Conservation (phyloP, 2,113 vertebrate genomes). For the Prochilodus magdalenae region DNA sequence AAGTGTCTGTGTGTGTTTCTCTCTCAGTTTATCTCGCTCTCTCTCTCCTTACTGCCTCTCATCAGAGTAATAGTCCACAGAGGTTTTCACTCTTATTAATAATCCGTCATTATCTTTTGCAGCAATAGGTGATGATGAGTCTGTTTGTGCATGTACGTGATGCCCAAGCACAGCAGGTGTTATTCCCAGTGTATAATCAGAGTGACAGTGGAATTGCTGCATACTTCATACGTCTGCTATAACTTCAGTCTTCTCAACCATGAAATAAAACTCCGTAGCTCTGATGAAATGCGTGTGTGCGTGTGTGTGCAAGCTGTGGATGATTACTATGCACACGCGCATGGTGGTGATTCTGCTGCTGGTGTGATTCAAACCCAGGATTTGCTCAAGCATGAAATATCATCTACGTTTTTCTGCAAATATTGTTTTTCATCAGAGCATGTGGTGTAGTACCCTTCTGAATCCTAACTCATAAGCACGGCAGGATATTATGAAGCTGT, state of each 20-base stretch:
- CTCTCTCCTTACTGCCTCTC: background rate
- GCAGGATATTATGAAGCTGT: background rate
- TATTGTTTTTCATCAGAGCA: background rate
- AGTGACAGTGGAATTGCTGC: constrained; percentile 4
- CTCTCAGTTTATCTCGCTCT: too few relatives aligned
- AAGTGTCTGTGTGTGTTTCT: too few relatives aligned
- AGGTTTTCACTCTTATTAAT: constrained; percentile 76
- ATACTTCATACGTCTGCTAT: constrained; percentile 14
- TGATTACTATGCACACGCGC: background rate
- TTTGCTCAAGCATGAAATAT: constrained; percentile 1
- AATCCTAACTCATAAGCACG: background rate
- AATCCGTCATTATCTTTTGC: constrained; percentile 93
- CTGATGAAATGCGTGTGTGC: background rate
- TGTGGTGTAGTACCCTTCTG: background rate
- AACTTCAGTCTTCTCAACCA: background rate
- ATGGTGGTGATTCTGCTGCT: background rate
- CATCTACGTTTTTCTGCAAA: constrained; percentile 5
- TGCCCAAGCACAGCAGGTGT: background rate
- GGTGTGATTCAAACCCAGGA: background rate
- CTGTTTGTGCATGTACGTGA: background rate
- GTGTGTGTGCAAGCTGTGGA: constrained; percentile 20
- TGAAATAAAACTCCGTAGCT: constrained; percentile 3
- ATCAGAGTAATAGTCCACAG: background rate
- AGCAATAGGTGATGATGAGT: constrained; percentile 77
- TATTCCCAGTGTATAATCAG: constrained; percentile 5